Percentiles rank a stretch among this genome's conserved stretches.
Conservation (phyloP, 2,888 invertebrate genomes). For the Coleophora deauratella region DNA sequence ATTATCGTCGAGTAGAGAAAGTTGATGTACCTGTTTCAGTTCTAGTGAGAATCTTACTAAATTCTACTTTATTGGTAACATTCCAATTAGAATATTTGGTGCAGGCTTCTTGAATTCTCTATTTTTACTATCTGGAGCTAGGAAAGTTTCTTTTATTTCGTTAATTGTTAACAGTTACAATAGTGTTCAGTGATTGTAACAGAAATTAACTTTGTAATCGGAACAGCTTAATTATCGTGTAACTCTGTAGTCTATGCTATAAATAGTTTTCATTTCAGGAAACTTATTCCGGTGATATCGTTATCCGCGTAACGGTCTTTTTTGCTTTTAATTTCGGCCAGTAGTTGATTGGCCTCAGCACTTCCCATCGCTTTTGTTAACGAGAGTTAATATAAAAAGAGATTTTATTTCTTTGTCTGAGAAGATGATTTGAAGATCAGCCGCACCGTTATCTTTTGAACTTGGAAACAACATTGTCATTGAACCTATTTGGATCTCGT, state of each 20-base stretch:
- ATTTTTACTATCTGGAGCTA: background rate
- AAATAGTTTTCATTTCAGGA: constrained; percentile 10
- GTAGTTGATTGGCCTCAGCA: background rate
- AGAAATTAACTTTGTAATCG: too few species aligned
- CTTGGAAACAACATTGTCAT: too few species aligned
- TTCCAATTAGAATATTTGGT: constrained; percentile 7
- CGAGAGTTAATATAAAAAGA: too few species aligned
- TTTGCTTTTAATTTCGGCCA: constrained; percentile 4
- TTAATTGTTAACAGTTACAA: constrained; percentile 4
- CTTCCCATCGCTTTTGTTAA: constrained; percentile 1
- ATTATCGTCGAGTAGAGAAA: constrained; percentile 28
- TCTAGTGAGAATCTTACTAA: constrained; percentile 10
- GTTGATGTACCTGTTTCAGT: constrained; percentile 16
- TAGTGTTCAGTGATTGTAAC: constrained; percentile 10
- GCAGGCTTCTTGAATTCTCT: background rate
- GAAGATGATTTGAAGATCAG: too few species aligned
- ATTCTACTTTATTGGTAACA: constrained; percentile 14
- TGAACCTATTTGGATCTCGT: too few species aligned
- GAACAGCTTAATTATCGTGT: constrained; percentile 8
- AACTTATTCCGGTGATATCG: constrained; percentile 10
- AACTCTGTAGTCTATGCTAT: background rate
- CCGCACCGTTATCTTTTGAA: too few species aligned
- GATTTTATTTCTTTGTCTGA: too few species aligned
- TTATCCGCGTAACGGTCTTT: constrained; percentile 9
- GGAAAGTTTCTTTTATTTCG: too few species aligned